Conservation (phyloP, 2,797 vertebrate genomes). For the Brachyalestes nurse region DNA sequence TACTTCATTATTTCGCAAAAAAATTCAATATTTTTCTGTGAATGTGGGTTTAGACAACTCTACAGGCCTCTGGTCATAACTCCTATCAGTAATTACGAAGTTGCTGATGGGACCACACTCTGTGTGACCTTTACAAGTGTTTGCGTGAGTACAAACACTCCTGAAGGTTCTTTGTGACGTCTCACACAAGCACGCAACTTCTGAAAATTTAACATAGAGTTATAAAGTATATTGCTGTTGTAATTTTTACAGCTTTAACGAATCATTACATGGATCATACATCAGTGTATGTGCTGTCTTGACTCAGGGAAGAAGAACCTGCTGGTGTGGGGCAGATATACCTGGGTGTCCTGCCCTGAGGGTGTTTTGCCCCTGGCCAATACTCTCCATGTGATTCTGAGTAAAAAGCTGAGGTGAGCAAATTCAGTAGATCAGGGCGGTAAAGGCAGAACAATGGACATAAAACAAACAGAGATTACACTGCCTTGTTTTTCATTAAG, state of each 20-base stretch:
- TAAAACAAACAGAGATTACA: neutral
- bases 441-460: neutral
- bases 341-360: slow-evolving; percentile 71
- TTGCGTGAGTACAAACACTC: neutral
- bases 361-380: slow-evolving; percentile 72
- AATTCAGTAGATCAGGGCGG: neutral
- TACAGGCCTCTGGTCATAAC: neutral
- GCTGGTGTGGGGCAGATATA: slow-evolving; percentile 76
- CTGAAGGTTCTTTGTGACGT: neutral
- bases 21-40: too few species aligned
- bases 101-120: neutral
- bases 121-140: neutral
- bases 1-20: too few species aligned
- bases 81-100: neutral
- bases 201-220: neutral
- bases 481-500: neutral
- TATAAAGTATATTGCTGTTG: neutral
- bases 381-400: slow-evolving; percentile 74
- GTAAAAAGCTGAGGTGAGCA: slow-evolving; percentile 70
- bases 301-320: slow-evolving; percentile 79
- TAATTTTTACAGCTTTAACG: neutral
- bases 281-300: neutral
- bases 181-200: neutral
- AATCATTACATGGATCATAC: neutral
- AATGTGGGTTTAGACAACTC: neutral